A percentile compares a stretch with the other conserved stretches of the same genome.
Evolutionary conservation across 2,113 vertebrate species (phyloP).

Genomic region (Anas platyrhynchos): DNA sequence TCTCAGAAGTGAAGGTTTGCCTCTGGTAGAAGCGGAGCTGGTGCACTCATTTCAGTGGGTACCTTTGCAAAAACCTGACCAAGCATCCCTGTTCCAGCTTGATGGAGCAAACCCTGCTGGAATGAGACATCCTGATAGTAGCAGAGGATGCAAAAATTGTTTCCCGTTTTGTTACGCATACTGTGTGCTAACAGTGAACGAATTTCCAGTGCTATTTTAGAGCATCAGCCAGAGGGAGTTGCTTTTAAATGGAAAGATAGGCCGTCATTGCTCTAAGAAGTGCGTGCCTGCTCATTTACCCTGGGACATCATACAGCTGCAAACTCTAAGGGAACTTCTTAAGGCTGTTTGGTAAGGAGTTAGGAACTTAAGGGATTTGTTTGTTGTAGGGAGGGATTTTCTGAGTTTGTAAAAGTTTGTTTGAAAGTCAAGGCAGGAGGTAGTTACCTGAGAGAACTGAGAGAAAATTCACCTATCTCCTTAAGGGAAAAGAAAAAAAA

Average conservation of each 20-base stretch:
- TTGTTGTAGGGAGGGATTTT: fast-evolving
- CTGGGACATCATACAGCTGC: fast-evolving
- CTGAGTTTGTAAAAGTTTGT: background rate
- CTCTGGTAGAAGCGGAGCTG: background rate
- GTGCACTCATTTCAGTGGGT: fast-evolving
- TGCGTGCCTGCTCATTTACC: background rate
- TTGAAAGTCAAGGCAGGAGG: too few species aligned
- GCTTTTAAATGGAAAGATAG: background rate
- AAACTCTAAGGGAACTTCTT: background rate
- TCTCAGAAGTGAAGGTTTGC: background rate
- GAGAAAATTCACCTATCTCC: background rate
- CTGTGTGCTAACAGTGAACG: background rate
- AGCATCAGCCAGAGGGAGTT: background rate
- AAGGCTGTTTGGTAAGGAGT: background rate
- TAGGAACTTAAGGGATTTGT: background rate
- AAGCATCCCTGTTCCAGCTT: background rate
- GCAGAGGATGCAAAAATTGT: too few species aligned
- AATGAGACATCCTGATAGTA: background rate
- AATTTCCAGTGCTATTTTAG: background rate
- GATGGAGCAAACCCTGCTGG: background rate
- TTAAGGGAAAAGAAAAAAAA: background rate
- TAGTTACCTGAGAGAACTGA: background rate
- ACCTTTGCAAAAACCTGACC: background rate
- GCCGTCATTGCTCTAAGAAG: background rate
- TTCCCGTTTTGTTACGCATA: background rate